phyloP scores from a whole-genome alignment of 23 tunicate genomes.

The Ascidia mentula region DNA sequence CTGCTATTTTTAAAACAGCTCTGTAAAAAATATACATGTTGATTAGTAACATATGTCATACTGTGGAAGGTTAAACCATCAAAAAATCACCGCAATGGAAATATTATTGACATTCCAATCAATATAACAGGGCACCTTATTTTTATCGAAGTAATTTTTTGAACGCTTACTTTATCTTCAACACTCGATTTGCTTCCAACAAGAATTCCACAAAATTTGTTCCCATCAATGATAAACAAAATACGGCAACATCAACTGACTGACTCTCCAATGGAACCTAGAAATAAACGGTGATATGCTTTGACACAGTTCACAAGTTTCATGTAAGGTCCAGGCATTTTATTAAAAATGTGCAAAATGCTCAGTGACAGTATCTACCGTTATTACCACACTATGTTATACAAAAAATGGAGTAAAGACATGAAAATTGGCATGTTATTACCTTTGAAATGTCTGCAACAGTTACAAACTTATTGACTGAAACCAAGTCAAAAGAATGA shows the following conservation, averaged over 20 bases:
- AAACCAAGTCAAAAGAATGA: slow-evolving; percentile 27
- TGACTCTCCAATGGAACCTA: slow-evolving; percentile 73
- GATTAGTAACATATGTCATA: not conserved
- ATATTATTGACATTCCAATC: not conserved
- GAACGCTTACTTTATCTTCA: slow-evolving; percentile 52
- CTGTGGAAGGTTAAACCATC: not conserved
- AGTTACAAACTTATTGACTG: slow-evolving; percentile 66
- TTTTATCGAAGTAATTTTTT: no score
- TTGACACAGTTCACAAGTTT: not conserved
- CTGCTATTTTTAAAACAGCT: slow-evolving; percentile 70
- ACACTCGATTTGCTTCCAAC: slow-evolving; percentile 76
- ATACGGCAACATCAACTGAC: slow-evolving; percentile 70
- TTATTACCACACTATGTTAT: not conserved
- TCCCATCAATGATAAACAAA: slow-evolving; percentile 84
- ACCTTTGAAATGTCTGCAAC: slow-evolving; percentile 79
- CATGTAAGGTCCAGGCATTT: not conserved
- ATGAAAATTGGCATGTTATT: not conserved
- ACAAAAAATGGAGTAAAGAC: not conserved
- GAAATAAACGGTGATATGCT: not conserved
- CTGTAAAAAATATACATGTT: slow-evolving; percentile 26
- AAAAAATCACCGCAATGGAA: not conserved
- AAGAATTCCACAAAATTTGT: slow-evolving; percentile 64
- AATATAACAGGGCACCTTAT: no score
- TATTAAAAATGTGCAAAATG: slow-evolving; percentile 3
- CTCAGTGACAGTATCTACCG: not conserved